Evolutionary conservation across 30 jellyfish, hydroid and myxozoan genomes (phyloP).

Genomic region (Sanderia malayensis): DNA sequence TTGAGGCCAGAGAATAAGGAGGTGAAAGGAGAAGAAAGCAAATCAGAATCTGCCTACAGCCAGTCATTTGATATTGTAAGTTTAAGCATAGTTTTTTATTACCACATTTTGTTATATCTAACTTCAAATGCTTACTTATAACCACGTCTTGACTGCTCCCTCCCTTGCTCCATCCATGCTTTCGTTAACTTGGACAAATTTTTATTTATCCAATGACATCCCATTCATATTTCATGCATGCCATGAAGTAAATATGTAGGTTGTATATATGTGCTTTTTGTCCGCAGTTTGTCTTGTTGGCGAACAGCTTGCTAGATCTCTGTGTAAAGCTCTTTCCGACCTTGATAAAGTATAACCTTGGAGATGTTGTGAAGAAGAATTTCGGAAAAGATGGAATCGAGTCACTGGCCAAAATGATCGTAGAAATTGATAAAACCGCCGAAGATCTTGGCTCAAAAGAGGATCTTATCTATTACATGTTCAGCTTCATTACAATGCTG

Average conservation of each 20-base stretch:
- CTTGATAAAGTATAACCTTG: slow-evolving; percentile 48
- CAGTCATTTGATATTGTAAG: slow-evolving; percentile 90
- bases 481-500: slow-evolving; percentile 36
- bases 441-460: slow-evolving; percentile 53
- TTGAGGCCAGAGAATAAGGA: slow-evolving; percentile 23
- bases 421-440: slow-evolving; percentile 15
- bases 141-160: neutral
- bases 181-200: neutral
- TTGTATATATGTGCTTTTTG: too few species aligned
- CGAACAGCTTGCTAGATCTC: slow-evolving; percentile 75
- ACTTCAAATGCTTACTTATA: neutral
- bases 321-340: slow-evolving; percentile 55
- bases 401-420: slow-evolving; percentile 49
- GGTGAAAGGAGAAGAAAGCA: slow-evolving; percentile 23
- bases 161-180: neutral
- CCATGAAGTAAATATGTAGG: too few species aligned
- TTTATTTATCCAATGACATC: neutral
- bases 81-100: too few species aligned
- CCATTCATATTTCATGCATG: neutral
- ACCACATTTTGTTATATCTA: neutral
- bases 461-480: slow-evolving; percentile 25
- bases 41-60: slow-evolving; percentile 55
- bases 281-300: slow-evolving; percentile 72
- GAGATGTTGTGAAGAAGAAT: slow-evolving; percentile 22
- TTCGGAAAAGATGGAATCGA: slow-evolving; percentile 52